Conservation (phyloP, 2,113 vertebrate genomes). For the Columbina picui region DNA sequence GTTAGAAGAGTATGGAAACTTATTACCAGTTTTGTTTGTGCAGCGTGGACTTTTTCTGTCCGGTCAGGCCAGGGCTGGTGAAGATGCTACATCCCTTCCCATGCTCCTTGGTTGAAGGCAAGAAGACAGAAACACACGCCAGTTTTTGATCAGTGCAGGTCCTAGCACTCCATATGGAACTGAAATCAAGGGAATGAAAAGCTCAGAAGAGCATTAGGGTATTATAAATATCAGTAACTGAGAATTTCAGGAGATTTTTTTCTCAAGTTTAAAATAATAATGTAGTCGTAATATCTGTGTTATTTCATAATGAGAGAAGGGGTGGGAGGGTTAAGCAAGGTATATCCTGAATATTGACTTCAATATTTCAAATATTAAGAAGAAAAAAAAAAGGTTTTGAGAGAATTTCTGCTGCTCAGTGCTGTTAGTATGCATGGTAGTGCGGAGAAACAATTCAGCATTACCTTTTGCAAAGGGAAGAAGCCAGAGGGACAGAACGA, state of each 20-base stretch:
- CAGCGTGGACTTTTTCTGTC: neutral
- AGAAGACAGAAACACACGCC: neutral
- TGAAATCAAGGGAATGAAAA: neutral
- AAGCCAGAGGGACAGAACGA: neutral
- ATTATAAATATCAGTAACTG: neutral
- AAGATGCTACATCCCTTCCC: neutral
- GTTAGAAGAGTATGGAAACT: neutral
- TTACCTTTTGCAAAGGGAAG: too few relatives aligned
- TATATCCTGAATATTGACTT: neutral
- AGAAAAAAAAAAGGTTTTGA: neutral
- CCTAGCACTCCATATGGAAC: accelerated
- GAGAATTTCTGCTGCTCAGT: neutral
- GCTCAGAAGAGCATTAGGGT: neutral
- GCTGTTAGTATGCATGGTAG: too few relatives aligned
- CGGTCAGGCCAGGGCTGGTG: neutral
- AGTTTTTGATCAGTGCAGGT: neutral
- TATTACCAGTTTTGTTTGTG: neutral
- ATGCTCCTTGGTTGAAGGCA: neutral
- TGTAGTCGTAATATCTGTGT: neutral
- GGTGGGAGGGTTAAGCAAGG: neutral
- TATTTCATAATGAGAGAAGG: neutral
- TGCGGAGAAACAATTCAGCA: too few relatives aligned
- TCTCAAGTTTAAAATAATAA: neutral
- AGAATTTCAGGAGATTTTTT: neutral
- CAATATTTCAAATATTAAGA: neutral